Evolutionary conservation across 2,888 invertebrate species (phyloP).

Genomic region (Didymodactylos carnosus): DNA sequence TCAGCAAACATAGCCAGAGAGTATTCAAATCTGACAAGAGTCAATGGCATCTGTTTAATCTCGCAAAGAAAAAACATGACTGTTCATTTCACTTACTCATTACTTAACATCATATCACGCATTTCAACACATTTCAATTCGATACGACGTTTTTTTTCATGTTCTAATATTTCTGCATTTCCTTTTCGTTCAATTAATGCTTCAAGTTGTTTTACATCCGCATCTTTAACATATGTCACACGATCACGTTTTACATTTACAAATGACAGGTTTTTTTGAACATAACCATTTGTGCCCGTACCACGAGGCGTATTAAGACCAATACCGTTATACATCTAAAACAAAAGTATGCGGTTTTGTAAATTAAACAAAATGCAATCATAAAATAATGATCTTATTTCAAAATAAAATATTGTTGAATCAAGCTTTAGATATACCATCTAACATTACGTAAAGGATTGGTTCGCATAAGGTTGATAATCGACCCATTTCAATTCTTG

Average conservation of each 20-base stretch:
- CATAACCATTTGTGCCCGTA: constrained; percentile 95
- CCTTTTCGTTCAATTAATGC: constrained; percentile 60
- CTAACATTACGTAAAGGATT: no score
- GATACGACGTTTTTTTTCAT: constrained; percentile 78
- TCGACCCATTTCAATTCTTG: no score
- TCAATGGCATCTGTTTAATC: not conserved
- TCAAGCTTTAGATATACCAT: no score
- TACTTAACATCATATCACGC: constrained; percentile 74
- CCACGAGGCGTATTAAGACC: constrained; percentile 85
- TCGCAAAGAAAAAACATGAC: constrained; percentile 36
- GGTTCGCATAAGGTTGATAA: no score
- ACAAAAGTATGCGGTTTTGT: no score
- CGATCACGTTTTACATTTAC: constrained; percentile 49
- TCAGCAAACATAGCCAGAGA: no score
- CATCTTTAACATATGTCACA: constrained; percentile 67
- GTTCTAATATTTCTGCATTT: constrained; percentile 78
- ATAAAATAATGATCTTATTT: no score
- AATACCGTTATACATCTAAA: constrained; percentile 99
- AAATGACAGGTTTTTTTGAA: constrained; percentile 80
- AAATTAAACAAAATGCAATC: no score
- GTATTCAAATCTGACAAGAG: no score
- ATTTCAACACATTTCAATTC: constrained; percentile 91
- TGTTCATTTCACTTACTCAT: constrained; percentile 45
- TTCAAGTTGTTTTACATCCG: constrained; percentile 64
- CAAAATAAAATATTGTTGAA: no score